These are phyloP conservation scores for Caranx melampygus DNA, from an alignment of 2,113 vertebrate species.

Conservation along the genomic window DNA sequence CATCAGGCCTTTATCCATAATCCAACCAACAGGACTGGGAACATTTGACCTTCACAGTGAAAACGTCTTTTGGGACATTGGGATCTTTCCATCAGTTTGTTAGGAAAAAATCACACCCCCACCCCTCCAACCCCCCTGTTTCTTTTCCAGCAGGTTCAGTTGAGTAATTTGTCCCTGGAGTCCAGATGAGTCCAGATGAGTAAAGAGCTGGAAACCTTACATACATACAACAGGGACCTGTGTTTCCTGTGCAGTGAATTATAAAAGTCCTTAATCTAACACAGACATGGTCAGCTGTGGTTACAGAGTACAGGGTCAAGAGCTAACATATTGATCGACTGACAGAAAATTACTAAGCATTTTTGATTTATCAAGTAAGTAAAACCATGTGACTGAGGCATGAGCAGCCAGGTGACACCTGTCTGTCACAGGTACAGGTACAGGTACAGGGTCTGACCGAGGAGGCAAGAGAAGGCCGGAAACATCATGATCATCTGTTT, in stretches of 20 bases:
- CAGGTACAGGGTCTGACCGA: not conserved
- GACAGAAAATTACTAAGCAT: no score
- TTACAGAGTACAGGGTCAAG: no score
- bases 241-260: not conserved
- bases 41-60: conserved; percentile 17
- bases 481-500: not conserved
- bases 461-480: not conserved
- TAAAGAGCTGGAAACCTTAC: conserved; percentile 26
- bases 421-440: not conserved
- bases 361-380: not conserved
- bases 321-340: not conserved
- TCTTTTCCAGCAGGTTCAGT: not conserved
- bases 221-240: not conserved
- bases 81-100: conserved; percentile 23
- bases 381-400: not conserved
- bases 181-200: conserved; percentile 12
- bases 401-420: not conserved
- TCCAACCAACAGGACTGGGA: conserved; percentile 47
- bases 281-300: no score
- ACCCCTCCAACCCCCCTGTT: not conserved
- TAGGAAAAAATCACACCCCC: not conserved
- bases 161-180: not conserved
- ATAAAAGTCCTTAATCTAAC: no score
- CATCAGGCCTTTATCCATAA: conserved; percentile 43
- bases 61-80: not conserved